A percentile compares a stretch with the other conserved stretches of the same genome.
Evolutionary conservation across 2,797 vertebrate genomes (phyloP).

Genomic region (Lutjanus argentimaculatus): DNA sequence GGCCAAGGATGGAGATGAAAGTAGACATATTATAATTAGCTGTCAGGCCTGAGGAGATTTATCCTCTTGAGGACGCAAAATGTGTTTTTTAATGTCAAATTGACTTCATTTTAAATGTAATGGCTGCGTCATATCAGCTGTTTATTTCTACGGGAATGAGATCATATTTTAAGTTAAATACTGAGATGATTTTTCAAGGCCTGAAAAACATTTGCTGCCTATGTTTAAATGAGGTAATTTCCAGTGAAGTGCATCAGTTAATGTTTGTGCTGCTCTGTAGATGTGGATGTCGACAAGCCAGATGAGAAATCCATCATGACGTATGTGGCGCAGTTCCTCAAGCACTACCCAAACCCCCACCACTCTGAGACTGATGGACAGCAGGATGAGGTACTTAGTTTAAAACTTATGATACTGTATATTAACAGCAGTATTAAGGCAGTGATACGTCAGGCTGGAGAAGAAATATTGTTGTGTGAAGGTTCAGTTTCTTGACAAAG

Average conservation of each 20-base stretch:
- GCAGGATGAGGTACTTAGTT: conserved; percentile 91
- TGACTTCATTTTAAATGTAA: conserved; percentile 1
- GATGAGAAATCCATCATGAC: conserved; percentile 99
- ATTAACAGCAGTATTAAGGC: not conserved
- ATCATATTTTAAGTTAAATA: not conserved
- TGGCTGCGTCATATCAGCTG: not conserved
- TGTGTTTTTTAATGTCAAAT: conserved; percentile 17
- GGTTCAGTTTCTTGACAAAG: too few species aligned
- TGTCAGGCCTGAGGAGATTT: conserved; percentile 44
- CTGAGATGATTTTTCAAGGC: not conserved
- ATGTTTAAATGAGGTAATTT: not conserved
- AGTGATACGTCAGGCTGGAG: not conserved
- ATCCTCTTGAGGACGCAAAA: conserved; percentile 32
- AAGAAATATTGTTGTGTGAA: not conserved
- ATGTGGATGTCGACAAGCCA: conserved; percentile 98
- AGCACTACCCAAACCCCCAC: conserved; percentile 93
- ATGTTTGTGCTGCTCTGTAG: conserved; percentile 80
- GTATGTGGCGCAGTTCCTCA: conserved; percentile 98
- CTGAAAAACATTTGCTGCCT: not conserved
- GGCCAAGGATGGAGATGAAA: conserved; percentile 65
- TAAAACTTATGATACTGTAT: not conserved
- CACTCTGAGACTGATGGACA: conserved; percentile 87
- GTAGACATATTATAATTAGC: conserved; percentile 61
- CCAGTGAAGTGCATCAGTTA: not conserved
- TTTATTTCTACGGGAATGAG: conserved; percentile 1